Evolutionary conservation across 35 echinoderm and acorn worm species (phyloP), one percentile per base, ranked within the genome.

Genomic region (Apostichopus japonicus): DNA sequence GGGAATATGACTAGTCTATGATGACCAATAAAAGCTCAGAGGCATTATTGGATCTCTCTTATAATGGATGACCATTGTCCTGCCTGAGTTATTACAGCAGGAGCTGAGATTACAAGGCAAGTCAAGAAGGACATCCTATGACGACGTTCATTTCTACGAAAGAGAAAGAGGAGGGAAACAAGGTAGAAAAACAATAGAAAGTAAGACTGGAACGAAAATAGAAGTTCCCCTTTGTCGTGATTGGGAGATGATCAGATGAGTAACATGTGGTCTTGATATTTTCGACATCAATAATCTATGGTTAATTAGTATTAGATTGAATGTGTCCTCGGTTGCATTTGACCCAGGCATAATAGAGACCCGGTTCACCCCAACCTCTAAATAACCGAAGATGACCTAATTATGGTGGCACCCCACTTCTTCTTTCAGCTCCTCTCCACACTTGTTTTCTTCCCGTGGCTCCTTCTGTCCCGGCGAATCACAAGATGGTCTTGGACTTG

Each of bases 381-480:
- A 67, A 67, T 67, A 67, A 67, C 63, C 5, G 17, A n/a, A 52
- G 79, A 83, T 55, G 54, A 83, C 79, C 79, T 83, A 83, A 83
- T 83, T 83, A 83, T 83, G 24, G 54, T 55, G 79, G 79, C 79
- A 83, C 79, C 79, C 79, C 51, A 54, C 79, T 83, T 55, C 63
- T 67, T 67, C 63, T 19, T 67, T 19, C 63, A 67, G 63, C 63
- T 17, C 63, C 19, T 67, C 7, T 15, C 11, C 11, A 67, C 11
- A 67, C 11, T 9, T 67, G 63, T 67, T 67, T 67, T 67, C 63
- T 67, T 67, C 63, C 63, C 63, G 19, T 19, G 11, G 63, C 63
- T 67, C 63, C 63, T 67, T 9, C 19, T 67, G 63, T 19, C 19
- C 63, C 11, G 4, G 0, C 63, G 11, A 67, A 67, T 67, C 63